These are phyloP conservation scores for Machimus rusticus DNA, from an alignment of 2,888 invertebrate species.

Conservation along the genomic window DNA sequence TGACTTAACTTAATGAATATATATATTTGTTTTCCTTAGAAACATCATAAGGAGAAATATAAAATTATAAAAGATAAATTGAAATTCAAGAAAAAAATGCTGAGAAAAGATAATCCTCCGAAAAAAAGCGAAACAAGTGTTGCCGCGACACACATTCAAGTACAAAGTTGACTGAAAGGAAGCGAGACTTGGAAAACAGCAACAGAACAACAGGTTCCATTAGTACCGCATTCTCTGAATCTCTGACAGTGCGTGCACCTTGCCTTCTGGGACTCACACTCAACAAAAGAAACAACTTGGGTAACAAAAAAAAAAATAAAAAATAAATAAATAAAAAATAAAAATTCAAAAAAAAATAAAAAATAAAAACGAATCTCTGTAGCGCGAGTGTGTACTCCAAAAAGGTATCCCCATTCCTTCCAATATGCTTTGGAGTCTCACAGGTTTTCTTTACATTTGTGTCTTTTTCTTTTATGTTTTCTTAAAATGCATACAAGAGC, in stretches of 20 bases:
- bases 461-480: not conserved
- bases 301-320: not conserved
- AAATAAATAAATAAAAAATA: not conserved
- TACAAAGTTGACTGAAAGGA: not conserved
- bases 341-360: not conserved
- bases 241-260: slow-evolving; percentile 37
- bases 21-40: not conserved
- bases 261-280: slow-evolving; percentile 13
- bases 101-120: not conserved
- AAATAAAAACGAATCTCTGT: not conserved
- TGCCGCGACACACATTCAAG: slow-evolving; percentile 11
- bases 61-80: not conserved
- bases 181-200: not conserved
- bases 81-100: not conserved
- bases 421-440: not conserved
- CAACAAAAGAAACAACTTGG: not conserved
- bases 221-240: slow-evolving; percentile 40
- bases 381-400: not conserved
- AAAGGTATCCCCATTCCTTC: not conserved
- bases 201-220: slow-evolving; percentile 36
- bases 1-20: not conserved
- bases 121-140: not conserved
- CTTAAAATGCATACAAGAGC: not conserved
- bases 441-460: not conserved
- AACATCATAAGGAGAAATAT: not conserved